Conservation (phyloP, 2,113 vertebrate species). For the Stegastes partitus region DNA sequence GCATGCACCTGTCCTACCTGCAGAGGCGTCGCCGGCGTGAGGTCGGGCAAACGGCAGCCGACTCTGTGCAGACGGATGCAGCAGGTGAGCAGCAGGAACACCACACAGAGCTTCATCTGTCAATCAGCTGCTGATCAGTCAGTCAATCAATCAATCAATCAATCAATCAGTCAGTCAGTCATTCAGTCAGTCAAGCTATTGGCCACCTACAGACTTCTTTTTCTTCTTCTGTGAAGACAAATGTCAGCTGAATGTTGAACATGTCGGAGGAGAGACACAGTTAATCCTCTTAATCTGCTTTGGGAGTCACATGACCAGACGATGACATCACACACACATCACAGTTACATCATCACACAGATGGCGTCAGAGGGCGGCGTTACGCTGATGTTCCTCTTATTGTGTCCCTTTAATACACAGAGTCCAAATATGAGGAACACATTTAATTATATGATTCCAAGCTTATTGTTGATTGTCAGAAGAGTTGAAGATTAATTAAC, state of each 20-base stretch:
- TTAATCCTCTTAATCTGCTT: constrained; percentile 63
- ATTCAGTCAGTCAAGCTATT: neutral
- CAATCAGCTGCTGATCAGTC: neutral
- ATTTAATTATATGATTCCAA: no score
- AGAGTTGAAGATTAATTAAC: no score
- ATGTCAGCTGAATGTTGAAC: neutral
- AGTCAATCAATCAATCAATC: neutral
- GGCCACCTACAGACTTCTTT: neutral
- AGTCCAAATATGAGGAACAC: no score
- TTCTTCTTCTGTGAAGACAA: constrained; percentile 14
- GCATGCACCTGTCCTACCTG: constrained; percentile 58
- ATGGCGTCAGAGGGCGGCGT: no score
- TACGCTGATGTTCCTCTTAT: no score
- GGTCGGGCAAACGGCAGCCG: constrained; percentile 36
- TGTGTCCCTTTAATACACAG: no score
- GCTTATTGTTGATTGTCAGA: no score
- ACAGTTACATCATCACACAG: neutral
- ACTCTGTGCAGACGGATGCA: constrained; percentile 19
- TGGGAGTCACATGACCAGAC: constrained; percentile 51
- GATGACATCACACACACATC: constrained; percentile 46
- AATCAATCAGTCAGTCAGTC: no score
- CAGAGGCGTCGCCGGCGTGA: constrained; percentile 3
- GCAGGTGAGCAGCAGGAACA: constrained; percentile 48
- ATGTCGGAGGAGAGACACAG: constrained; percentile 8
- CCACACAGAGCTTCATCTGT: constrained; percentile 45